Base-by-base conservation (phyloP, 2,888 invertebrate genomes). In the Drosophila quasianomalipes region DNA sequence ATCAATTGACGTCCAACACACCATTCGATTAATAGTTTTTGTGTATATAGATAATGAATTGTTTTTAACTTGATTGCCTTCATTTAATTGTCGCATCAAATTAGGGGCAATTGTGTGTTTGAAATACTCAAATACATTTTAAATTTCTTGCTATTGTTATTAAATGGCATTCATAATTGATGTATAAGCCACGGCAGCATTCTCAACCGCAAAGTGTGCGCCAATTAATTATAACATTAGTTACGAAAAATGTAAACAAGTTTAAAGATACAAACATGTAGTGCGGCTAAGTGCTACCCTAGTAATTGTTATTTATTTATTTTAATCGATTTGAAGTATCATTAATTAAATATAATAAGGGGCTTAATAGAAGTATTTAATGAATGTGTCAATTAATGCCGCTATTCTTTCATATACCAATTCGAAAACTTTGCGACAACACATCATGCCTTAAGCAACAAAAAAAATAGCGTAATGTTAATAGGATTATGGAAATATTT, bases 31-130 rank as follows among this genome's bases (percentile, higher is more conserved):
- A 31, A 22, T 44, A 57, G 54, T 35, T 22, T 22, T 26, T 16
- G 22, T 9, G 22, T 16, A 22, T 2, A 22, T 16, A 16, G 4
- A 7, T 41, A 33, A 33, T 73, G 39, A 51, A n/a, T 64, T 30
- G 51, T 58, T 37, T 51, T 69, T 55, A 19, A 67, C 52, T 70
- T 72, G 70, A 58, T 59, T 59, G 26, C 52, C 14, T 57, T 63
- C 64, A 81, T 74, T 74, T 70, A 74, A 82, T 87, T 87, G 79
- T 61, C 73, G 70, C 78, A 64, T 80, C 81, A 88, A 85, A 85
- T 90, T 85, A 90, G 83, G 64, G 75, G 53, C 81, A 90, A 90
- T 85, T 90, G 90, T 76, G 76, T 76, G 71, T 80, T 89, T 90
- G 85, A 82, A 53, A 55, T 51, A 69, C 30, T 30, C 16, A 49